These are phyloP conservation scores for Colletes gigas DNA, from an alignment of 1,140 invertebrate species.

Conservation along the genomic window DNA sequence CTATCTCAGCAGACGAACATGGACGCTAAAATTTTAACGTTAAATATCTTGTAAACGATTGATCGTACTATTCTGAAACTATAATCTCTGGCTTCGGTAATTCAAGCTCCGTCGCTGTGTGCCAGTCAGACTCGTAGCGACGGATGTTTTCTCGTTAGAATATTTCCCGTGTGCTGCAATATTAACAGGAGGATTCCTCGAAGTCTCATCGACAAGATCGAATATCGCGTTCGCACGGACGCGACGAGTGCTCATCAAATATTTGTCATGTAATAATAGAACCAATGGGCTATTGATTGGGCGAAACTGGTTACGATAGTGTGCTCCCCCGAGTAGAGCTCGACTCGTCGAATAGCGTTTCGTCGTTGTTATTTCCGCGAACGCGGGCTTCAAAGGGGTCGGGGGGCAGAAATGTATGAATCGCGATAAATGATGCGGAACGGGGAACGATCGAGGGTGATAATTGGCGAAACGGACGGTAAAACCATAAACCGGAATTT, in stretches of 20 bases:
- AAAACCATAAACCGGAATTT: not conserved
- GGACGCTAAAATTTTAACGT: no score
- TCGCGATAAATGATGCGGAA: constrained; percentile 56
- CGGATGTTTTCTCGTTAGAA: not conserved
- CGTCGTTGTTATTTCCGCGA: constrained; percentile 39
- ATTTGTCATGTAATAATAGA: constrained; percentile 47
- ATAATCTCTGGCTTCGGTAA: no score
- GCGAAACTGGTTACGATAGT: constrained; percentile 1
- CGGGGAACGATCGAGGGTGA: constrained; percentile 19
- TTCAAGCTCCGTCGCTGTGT: no score
- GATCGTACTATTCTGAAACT: no score
- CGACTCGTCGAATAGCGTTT: constrained; percentile 45
- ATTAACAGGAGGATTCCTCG: not conserved
- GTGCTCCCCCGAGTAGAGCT: constrained; percentile 36
- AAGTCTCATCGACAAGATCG: not conserved
- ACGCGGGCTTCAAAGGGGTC: not conserved
- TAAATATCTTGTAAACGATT: no score
- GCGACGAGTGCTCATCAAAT: constrained; percentile 8
- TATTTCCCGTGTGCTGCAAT: not conserved
- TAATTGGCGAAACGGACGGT: constrained; percentile 1
- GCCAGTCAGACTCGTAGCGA: no score
- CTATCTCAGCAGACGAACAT: no score
- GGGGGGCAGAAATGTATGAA: constrained; percentile 71
- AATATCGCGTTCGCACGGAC: not conserved
- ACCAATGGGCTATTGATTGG: constrained; percentile 43